Conservation (phyloP, 2,888 invertebrate species). For the Seladonia tumulorum region DNA sequence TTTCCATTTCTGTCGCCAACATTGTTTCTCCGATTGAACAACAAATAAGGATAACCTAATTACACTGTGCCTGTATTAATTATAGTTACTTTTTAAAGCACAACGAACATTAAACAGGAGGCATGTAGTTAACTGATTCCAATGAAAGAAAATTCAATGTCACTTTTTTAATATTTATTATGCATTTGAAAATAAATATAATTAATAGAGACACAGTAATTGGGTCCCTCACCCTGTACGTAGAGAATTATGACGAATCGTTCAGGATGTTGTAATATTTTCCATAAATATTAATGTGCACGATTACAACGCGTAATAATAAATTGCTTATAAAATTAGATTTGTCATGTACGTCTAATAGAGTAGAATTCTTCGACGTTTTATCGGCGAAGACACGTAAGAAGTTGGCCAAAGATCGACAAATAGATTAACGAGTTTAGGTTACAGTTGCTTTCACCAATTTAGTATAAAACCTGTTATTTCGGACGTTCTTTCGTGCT, state of each 20-base stretch:
- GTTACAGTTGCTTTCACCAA: constrained; percentile 64
- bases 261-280: not conserved
- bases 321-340: not conserved
- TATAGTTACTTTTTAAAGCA: no score
- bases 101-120: no score
- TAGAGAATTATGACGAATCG: no score
- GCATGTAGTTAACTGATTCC: no score
- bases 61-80: no score
- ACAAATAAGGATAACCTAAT: no score
- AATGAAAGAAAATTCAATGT: no score
- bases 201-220: no score
- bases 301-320: not conserved
- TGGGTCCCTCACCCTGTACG: no score
- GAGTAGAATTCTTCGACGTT: not conserved
- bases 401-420: constrained; percentile 26
- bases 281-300: not conserved
- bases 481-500: constrained; percentile 17
- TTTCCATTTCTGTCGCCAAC: not conserved
- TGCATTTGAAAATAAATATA: no score
- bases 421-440: constrained; percentile 16
- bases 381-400: constrained; percentile 5
- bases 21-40: not conserved
- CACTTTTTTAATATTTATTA: no score
- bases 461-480: constrained; percentile 41
- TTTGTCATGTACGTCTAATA: not conserved